Percentiles rank a stretch among this genome's conserved stretches.
Evolutionary conservation across 2,888 invertebrate genomes (phyloP).

Genomic region (Diarsia dahlii): DNA sequence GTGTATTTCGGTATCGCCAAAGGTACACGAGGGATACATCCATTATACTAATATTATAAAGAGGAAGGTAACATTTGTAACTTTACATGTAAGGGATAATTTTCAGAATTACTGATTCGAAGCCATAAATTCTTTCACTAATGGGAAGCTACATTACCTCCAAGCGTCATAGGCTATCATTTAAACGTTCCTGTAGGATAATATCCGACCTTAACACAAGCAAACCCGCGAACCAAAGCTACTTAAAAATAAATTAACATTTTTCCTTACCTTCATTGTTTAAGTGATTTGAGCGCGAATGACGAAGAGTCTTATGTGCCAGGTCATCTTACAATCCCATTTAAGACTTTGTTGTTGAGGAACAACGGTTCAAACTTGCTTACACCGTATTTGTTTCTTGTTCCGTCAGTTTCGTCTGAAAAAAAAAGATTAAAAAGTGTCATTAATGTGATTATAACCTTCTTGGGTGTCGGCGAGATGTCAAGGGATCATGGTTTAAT

Average conservation of each 20-base stretch:
- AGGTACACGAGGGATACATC: too few species aligned
- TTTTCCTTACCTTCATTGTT: conserved; percentile 74
- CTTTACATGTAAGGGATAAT: too few species aligned
- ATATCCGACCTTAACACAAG: neutral
- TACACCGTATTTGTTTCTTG: conserved; percentile 9
- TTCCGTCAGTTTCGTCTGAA: conserved; percentile 54
- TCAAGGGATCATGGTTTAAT: conserved; percentile 65
- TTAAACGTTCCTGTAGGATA: too few species aligned
- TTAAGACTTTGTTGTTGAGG: conserved; percentile 44
- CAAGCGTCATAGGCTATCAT: too few species aligned
- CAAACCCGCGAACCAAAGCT: neutral
- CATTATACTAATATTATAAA: too few species aligned
- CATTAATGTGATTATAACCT: conserved; percentile 63
- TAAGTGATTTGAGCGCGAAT: conserved; percentile 72
- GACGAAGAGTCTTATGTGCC: conserved; percentile 64
- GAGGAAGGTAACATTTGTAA: too few species aligned
- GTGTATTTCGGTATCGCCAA: too few species aligned
- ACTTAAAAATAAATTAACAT: conserved; percentile 54
- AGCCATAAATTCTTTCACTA: too few species aligned
- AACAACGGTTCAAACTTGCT: conserved; percentile 42
- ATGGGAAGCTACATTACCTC: too few species aligned
- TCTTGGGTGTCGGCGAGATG: conserved; percentile 52
- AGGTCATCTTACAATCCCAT: conserved; percentile 71
- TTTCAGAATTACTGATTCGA: too few species aligned
- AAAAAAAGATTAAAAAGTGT: conserved; percentile 63